These are phyloP conservation scores for Nanorana parkeri DNA, from an alignment of 2,113 vertebrate species.

Conservation along the genomic window DNA sequence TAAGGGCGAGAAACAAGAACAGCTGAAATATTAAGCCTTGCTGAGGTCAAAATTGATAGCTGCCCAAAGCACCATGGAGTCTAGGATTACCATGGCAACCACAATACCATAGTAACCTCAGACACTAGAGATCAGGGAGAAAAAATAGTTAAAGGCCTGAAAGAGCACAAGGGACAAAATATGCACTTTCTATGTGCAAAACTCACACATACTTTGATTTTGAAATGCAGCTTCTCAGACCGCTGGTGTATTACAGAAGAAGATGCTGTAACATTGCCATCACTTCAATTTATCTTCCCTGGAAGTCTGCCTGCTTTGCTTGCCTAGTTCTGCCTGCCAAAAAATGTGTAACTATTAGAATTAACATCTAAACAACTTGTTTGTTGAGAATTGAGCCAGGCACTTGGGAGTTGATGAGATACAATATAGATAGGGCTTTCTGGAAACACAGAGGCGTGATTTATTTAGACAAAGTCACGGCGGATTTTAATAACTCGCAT, in stretches of 20 bases:
- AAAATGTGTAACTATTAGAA: constrained; percentile 50
- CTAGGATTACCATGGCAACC: constrained; percentile 40
- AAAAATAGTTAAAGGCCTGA: constrained; percentile 8
- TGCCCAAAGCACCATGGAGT: constrained; percentile 31
- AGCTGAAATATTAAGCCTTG: constrained; percentile 41
- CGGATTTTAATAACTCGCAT: neutral
- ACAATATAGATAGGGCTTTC: neutral
- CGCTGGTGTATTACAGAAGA: neutral
- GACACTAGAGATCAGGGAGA: constrained; percentile 7
- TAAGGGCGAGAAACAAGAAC: constrained; percentile 12
- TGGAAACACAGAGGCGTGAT: neutral
- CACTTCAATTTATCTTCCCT: constrained; percentile 13
- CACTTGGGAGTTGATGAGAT: constrained; percentile 23
- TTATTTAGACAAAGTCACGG: neutral
- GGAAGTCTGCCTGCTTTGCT: constrained; percentile 22
- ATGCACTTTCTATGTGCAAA: constrained; percentile 11
- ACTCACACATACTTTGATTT: constrained; percentile 16
- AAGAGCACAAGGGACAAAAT: constrained; percentile 5
- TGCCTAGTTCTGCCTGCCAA: constrained; percentile 29
- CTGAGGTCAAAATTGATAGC: constrained; percentile 44
- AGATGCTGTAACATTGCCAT: constrained; percentile 34
- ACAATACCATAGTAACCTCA: constrained; percentile 46
- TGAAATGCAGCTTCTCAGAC: neutral
- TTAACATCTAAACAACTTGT: constrained; percentile 50
- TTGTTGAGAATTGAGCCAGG: constrained; percentile 12